These are phyloP conservation scores for Hemibagrus guttatus DNA, from an alignment of 2,797 vertebrate genomes.

Conservation along the genomic window DNA sequence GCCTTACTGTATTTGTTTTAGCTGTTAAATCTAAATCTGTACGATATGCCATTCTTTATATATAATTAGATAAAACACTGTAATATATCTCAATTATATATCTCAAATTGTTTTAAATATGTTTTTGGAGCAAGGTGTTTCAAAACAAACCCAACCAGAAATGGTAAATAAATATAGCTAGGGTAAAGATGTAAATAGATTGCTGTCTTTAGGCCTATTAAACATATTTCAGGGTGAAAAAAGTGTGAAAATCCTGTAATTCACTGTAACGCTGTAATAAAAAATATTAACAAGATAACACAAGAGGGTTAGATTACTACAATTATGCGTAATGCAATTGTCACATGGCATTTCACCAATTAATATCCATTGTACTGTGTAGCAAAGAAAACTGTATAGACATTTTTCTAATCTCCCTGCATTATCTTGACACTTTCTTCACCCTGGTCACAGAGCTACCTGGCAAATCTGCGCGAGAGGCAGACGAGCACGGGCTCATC, in stretches of 20 bases:
- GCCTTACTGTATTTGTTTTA: background rate
- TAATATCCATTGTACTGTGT: background rate
- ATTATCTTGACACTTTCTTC: background rate
- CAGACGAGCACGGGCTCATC: conserved; percentile 78
- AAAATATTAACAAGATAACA: too few relatives aligned
- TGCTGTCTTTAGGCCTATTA: background rate
- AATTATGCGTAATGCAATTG: background rate
- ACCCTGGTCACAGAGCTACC: conserved; percentile 79
- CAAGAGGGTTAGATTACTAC: too few relatives aligned
- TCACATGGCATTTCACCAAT: background rate
- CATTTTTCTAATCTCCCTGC: background rate
- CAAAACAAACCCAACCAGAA: background rate
- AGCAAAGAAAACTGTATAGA: background rate
- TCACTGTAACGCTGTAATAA: background rate
- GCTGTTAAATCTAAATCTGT: background rate
- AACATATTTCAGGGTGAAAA: background rate
- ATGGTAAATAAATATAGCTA: background rate
- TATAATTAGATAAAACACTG: background rate
- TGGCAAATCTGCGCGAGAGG: conserved; percentile 81
- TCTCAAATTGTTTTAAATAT: background rate
- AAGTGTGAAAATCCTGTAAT: too few relatives aligned
- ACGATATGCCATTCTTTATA: background rate
- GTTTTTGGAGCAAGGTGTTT: background rate
- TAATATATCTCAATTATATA: background rate
- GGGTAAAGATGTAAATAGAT: background rate